Evolutionary conservation across 2,888 invertebrate genomes (phyloP).

Genomic region (Acanthococcus lagerstroemiae): DNA sequence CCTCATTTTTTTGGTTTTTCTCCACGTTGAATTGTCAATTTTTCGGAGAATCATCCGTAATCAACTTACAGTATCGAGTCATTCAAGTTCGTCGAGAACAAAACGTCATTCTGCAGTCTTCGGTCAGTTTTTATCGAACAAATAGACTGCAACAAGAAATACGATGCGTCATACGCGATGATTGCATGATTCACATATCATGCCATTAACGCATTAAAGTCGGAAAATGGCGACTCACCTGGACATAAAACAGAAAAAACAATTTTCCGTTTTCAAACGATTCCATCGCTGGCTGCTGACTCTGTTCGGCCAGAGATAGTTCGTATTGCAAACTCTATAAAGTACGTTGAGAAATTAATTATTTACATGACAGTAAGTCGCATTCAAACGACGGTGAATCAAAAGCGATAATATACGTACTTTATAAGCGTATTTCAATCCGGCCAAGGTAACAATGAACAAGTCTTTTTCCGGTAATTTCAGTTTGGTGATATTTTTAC

Average conservation of each 20-base stretch:
- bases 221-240: constrained; percentile 41
- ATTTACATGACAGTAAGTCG: too few species aligned
- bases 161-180: constrained; percentile 10
- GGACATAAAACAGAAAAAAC: constrained; percentile 49
- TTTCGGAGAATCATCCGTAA: neutral
- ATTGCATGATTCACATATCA: too few species aligned
- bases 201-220: too few species aligned
- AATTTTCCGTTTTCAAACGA: constrained; percentile 45
- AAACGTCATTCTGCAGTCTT: neutral
- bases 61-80: constrained; percentile 30
- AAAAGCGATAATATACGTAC: too few species aligned
- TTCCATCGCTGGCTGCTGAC: constrained; percentile 46
- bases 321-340: constrained; percentile 39
- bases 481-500: constrained; percentile 38
- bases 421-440: constrained; percentile 41
- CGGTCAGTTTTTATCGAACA: constrained; percentile 37
- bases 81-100: neutral
- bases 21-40: neutral
- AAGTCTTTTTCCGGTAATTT: constrained; percentile 36
- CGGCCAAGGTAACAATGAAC: constrained; percentile 40
- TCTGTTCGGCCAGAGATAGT: constrained; percentile 39
- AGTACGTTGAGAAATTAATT: too few species aligned
- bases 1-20: too few species aligned
- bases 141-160: constrained; percentile 42
- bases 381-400: too few species aligned